Evolutionary conservation across 1,140 invertebrate species (phyloP).

Genomic region (Drosophila melanica): DNA sequence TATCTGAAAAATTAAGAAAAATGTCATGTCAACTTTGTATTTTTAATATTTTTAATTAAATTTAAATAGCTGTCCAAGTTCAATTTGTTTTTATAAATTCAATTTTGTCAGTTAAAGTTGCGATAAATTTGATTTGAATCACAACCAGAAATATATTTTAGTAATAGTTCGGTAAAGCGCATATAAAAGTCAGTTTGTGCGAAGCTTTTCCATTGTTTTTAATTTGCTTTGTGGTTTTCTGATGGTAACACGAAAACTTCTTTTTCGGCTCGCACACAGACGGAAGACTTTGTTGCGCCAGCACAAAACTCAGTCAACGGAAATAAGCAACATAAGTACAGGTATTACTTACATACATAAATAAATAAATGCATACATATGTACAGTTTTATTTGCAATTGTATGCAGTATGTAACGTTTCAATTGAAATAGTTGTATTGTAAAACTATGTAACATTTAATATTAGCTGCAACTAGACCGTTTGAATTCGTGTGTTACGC

Average conservation of each 20-base stretch:
- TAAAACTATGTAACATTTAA: slow-evolving; percentile 20
- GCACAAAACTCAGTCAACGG: slow-evolving; percentile 76
- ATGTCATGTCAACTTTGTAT: too few relatives aligned
- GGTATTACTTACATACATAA: slow-evolving; percentile 30
- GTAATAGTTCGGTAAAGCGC: slow-evolving; percentile 16
- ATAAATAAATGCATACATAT: slow-evolving; percentile 12
- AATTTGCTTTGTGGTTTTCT: slow-evolving; percentile 44
- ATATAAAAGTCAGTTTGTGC: slow-evolving; percentile 48
- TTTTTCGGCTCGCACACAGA: slow-evolving; percentile 54
- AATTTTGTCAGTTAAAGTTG: too few relatives aligned
- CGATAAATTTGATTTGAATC: too few relatives aligned
- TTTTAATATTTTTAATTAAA: too few relatives aligned
- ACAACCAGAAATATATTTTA: too few relatives aligned
- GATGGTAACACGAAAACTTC: slow-evolving; percentile 60
- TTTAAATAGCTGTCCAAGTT: too few relatives aligned
- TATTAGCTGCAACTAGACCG: slow-evolving; percentile 16
- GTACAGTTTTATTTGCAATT: neutral
- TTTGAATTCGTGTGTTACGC: slow-evolving; percentile 39
- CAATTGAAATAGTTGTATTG: neutral
- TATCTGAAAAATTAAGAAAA: too few relatives aligned
- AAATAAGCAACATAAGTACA: slow-evolving; percentile 62
- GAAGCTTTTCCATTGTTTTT: slow-evolving; percentile 50
- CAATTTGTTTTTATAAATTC: too few relatives aligned
- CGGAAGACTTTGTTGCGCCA: slow-evolving; percentile 62
- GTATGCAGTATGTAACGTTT: neutral